A percentile compares a stretch with the other conserved stretches of the same genome.
These are phyloP conservation scores for Eulemur rufifrons DNA, from an alignment of 2,113 vertebrate genomes.

Conservation along the genomic window DNA sequence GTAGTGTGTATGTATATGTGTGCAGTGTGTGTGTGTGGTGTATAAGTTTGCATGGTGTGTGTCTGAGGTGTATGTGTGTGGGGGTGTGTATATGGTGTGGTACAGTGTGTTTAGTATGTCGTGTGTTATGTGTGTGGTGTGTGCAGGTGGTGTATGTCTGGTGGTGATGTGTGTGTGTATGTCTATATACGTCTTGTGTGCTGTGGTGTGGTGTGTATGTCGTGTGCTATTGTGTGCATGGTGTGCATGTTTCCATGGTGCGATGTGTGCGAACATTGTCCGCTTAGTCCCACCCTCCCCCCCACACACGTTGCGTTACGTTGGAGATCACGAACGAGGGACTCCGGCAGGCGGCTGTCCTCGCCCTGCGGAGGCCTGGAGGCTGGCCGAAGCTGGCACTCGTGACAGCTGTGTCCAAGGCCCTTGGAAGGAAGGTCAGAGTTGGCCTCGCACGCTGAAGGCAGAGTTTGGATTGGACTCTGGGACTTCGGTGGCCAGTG, in stretches of 20 bases:
- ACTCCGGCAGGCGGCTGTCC: rapidly evolving
- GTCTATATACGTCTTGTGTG: no score
- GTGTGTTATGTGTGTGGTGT: background rate
- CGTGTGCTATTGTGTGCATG: no score
- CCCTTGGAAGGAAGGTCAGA: background rate
- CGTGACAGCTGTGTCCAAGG: rapidly evolving
- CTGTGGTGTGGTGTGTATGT: no score
- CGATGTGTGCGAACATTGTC: background rate
- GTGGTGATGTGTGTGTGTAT: no score
- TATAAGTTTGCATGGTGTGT: background rate
- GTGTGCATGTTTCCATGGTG: no score
- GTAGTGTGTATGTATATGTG: background rate
- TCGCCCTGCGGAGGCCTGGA: rapidly evolving
- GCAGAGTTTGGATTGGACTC: background rate
- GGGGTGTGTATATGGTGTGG: background rate
- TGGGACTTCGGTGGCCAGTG: rapidly evolving
- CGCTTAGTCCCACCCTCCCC: background rate
- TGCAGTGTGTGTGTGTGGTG: no score
- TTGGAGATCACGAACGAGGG: background rate
- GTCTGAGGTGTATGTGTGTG: background rate
- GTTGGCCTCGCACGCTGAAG: background rate
- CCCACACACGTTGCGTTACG: rapidly evolving
- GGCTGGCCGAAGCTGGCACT: rapidly evolving
- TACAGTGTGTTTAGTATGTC: background rate
- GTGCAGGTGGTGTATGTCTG: background rate